phyloP scores from a whole-genome alignment of 2,888 invertebrate genomes.

The Andricus quercusramuli region DNA sequence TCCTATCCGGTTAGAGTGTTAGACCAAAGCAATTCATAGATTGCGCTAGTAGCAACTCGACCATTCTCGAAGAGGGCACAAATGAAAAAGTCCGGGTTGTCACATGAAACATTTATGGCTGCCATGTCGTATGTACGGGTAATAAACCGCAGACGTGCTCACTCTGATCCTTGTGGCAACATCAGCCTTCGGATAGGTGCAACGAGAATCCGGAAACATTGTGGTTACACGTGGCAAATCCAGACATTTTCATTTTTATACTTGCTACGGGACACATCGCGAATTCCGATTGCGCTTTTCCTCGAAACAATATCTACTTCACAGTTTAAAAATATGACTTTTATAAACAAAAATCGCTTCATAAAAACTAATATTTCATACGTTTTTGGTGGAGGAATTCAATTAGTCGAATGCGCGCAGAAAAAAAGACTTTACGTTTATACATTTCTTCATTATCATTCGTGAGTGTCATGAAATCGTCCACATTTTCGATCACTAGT shows the following conservation, averaged over 20 bases:
- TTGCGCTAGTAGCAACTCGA: neutral
- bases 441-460: no score
- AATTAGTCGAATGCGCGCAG: neutral
- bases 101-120: constrained; percentile 34
- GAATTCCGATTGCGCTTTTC: neutral
- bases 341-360: neutral
- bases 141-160: constrained; percentile 34
- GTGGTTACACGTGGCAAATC: constrained; percentile 3
- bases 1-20: neutral
- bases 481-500: no score
- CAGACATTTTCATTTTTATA: constrained; percentile 30
- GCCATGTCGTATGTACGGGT: constrained; percentile 9
- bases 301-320: neutral
- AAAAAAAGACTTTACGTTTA: no score
- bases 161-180: constrained; percentile 7
- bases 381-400: neutral
- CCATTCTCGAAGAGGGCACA: neutral
- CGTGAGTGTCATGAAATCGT: no score
- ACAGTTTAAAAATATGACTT: neutral
- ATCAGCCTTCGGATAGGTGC: constrained; percentile 15
- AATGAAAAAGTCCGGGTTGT: constrained; percentile 3
- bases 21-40: constrained; percentile 4
- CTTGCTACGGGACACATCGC: constrained; percentile 6
- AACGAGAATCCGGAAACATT: constrained; percentile 22
- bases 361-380: neutral